Conservation (phyloP, 2,797 vertebrate species). For the Tenualosa ilisha region DNA sequence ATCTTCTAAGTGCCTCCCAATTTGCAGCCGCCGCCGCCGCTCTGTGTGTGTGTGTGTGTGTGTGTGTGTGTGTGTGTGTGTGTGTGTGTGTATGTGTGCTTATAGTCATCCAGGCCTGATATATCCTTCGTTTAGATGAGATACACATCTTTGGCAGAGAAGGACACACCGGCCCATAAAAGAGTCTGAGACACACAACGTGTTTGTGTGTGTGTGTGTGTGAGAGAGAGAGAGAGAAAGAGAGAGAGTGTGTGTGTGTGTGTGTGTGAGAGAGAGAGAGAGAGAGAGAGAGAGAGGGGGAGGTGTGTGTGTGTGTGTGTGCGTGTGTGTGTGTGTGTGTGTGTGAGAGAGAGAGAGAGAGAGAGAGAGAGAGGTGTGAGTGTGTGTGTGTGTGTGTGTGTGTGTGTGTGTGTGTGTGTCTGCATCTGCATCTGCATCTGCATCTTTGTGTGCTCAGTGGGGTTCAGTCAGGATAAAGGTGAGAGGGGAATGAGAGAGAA, state of each 20-base stretch:
- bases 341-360: neutral
- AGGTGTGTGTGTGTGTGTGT: neutral
- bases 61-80: neutral
- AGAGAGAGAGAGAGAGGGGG: too few species aligned
- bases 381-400: constrained; percentile 17
- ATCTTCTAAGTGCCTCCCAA: neutral
- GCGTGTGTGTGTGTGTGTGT: neutral
- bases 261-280: neutral
- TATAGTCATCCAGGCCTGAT: neutral
- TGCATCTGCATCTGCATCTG: too few species aligned
- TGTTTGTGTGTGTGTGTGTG: neutral
- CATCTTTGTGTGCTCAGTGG: too few species aligned
- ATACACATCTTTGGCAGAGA: too few species aligned
- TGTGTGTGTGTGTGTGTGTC: neutral
- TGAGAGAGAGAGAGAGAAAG: neutral
- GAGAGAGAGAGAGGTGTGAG: neutral
- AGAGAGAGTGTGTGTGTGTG: constrained; percentile 10
- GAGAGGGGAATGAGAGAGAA: too few species aligned
- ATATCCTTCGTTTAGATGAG: neutral
- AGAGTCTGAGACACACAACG: too few species aligned
- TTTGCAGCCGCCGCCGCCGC: neutral
- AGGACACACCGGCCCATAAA: too few species aligned
- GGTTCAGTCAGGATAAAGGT: too few species aligned
- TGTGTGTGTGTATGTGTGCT: neutral
- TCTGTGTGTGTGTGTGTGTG: neutral